A percentile compares a stretch with the other conserved stretches of the same genome.
phyloP scores from a whole-genome alignment of 1,140 invertebrate genomes.

The Drosophila ficusphila region DNA sequence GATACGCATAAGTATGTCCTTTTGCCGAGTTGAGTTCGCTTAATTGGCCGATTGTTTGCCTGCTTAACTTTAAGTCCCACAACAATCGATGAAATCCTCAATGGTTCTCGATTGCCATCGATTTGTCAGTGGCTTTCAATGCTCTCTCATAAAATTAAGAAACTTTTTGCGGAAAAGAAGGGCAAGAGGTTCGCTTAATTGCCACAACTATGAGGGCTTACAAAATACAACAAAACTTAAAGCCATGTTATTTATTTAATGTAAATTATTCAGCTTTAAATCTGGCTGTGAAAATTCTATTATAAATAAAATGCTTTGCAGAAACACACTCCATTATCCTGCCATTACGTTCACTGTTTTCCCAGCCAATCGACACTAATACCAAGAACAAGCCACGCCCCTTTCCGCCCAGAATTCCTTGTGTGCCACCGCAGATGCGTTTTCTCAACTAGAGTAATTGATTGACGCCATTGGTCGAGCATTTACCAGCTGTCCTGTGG shows the following conservation, averaged over 20 bases:
- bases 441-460: slow-evolving; percentile 35
- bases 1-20: not conserved
- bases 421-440: slow-evolving; percentile 16
- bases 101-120: slow-evolving; percentile 1
- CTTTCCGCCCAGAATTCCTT: not conserved
- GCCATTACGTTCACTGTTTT: not conserved
- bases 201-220: no score
- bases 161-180: not conserved
- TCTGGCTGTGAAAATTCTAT: not conserved
- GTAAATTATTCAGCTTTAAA: not conserved
- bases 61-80: slow-evolving; percentile 5
- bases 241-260: no score
- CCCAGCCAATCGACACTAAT: slow-evolving; percentile 11
- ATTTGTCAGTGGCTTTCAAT: not conserved
- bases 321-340: not conserved
- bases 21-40: slow-evolving; percentile 1
- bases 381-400: slow-evolving; percentile 1
- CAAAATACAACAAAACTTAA: no score
- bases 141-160: not conserved
- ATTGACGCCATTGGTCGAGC: slow-evolving; percentile 44
- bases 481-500: slow-evolving; percentile 22
- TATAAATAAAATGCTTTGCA: not conserved
- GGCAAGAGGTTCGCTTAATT: no score
- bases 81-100: not conserved
- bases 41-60: slow-evolving; percentile 9